Conservation (phyloP, 2,113 vertebrate species). For the Vireo altiloquus region DNA sequence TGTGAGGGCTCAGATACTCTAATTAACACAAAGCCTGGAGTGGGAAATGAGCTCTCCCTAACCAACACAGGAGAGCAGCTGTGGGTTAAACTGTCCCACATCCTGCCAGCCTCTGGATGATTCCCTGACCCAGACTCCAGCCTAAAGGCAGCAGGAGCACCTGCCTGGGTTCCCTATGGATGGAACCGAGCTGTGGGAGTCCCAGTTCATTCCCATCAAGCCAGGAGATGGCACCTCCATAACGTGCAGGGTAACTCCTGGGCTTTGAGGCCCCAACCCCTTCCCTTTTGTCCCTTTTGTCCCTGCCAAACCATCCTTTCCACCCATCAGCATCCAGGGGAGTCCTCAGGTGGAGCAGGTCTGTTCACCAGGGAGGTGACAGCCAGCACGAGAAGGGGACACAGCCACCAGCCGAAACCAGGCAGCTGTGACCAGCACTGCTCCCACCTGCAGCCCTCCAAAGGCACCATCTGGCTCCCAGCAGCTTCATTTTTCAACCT, state of each 20-base stretch:
- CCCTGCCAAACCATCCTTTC: background rate
- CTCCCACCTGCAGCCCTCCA: background rate
- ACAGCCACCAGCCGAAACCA: fast-evolving
- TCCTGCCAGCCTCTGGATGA: background rate
- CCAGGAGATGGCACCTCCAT: slow-evolving; percentile 22
- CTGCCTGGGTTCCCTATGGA: background rate
- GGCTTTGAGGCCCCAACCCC: background rate
- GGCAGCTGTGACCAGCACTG: background rate
- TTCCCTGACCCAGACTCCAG: background rate
- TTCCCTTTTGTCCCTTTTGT: background rate
- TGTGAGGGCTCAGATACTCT: background rate
- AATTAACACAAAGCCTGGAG: background rate
- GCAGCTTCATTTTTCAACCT: background rate
- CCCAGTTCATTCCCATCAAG: background rate
- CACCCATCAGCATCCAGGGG: background rate
- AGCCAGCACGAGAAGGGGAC: background rate
- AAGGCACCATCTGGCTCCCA: background rate
- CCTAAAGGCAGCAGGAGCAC: background rate
- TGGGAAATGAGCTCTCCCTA: background rate
- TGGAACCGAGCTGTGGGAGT: fast-evolving
- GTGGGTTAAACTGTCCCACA: background rate
- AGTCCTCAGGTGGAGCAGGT: background rate
- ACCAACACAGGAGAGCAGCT: background rate
- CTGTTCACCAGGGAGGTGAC: background rate
- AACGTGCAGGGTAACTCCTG: background rate